Base-by-base conservation (phyloP, 2,797 vertebrate genomes). In the Avahi laniger region DNA sequence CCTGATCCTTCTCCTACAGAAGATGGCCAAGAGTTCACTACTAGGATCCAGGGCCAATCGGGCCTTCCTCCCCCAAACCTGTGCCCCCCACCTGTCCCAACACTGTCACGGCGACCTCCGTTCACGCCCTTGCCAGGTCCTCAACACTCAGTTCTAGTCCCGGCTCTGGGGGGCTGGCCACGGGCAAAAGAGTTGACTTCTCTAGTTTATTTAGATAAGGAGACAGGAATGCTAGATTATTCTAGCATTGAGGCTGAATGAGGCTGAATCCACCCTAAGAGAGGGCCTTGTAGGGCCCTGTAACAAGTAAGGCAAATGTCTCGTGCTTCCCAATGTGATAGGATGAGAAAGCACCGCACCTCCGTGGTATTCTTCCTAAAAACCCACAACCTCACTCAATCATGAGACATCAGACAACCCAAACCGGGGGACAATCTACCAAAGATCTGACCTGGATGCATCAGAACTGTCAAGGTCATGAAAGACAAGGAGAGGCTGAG, bases 41-140 rank as follows among this genome's bases (percentile, higher is more conserved):
- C 52, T 26, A 59, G 69, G 30, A 20, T 7, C 59, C 33, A 7
- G n/a, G 0, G 33, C 9, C 33, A 70, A 57, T 7, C 0, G 1
- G 1, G 14, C 20, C 33, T 57, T 61, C 67, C 46, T 79, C 73
- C n/a, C 67, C 54, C 33, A 20, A 18, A 28, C 13, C 43, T 12
- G 2, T 10, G 50, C 8, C 28, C 28, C 41, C 30, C 38, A 11
- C 7, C 41, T 17, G 63, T 30, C 7, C 54, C 12, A 2, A 9
- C 46, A 7, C 13, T 14, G 20, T 18, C 10, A 3, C 4, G 13
- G 43, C 33, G 14, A 8, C 1, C 4, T 50, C 69, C 35, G 0
- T 30, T 24, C 50, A 48, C 35, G 41, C 26, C 17, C 61, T 46
- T 11, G 17, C 54, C 83, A 54, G 73, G 41, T 46, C 52, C 76